Evolutionary conservation across 2,888 invertebrate species (phyloP), one percentile per base, ranked within the genome.

Genomic region (Papilio protenor): DNA sequence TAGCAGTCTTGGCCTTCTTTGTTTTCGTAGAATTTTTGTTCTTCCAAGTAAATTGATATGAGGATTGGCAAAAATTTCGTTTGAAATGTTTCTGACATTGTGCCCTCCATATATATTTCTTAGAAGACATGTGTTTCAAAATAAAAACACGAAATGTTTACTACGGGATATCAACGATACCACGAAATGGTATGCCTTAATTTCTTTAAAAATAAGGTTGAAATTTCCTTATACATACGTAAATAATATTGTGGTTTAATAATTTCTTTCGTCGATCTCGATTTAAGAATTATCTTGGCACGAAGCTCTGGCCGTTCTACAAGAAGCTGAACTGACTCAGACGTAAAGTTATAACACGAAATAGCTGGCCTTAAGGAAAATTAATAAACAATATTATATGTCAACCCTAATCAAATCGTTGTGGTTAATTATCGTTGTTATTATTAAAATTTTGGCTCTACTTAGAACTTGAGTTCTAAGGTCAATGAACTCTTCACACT

Each of bases 261-360:
- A 75, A 76, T 74, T 77, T 77, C 71, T 70, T 77, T 66, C 72
- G 73, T 70, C 77, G 82, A 84, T 85, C 80, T 80, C 49, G 80
- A 78, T 75, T 78, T 81, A 80, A 80, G 84, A 86, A 85, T 84
- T 83, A 81, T 81, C 76, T 87, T 86, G 85, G 85, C 87, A 86
- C 83, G 81, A 81, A 79, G 75, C 69, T 64, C 33, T 71, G 69
- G 75, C 55, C 66, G 40, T 81, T 80, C 79, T 77, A n/a, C 77
- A 69, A 80, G 59, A 77, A 27, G 72, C 70, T 75, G 52, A 14
- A 61, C 66, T 83, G 80, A 81, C 49, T 82, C 81, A 82, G 64
- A 59, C 73, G 73, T 59, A 78, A 47, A 16, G 1, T 18, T 40
- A n/a, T n/a, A 64, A 64, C 14, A 66, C 66, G 4, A 40, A 40